Evolutionary conservation across 2,113 vertebrate species (phyloP).

Genomic region (Chaenogobius annularis): DNA sequence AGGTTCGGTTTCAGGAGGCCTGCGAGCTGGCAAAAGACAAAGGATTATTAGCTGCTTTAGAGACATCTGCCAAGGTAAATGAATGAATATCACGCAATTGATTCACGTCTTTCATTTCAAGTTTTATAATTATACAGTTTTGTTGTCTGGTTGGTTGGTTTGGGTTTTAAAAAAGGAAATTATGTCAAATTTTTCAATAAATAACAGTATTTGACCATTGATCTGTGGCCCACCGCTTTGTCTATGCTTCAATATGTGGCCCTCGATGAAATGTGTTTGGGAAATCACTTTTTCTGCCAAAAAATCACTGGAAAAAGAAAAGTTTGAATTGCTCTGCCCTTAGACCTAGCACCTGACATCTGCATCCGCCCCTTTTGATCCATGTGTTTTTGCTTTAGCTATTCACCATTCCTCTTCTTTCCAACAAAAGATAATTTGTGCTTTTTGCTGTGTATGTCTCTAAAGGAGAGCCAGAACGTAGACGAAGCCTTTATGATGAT

Average conservation of each 20-base stretch:
- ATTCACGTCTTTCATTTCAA: not conserved
- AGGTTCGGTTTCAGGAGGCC: conserved; percentile 87
- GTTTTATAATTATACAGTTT: not conserved
- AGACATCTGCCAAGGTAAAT: conserved; percentile 86
- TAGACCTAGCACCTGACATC: not conserved
- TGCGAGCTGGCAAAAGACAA: conserved; percentile 85
- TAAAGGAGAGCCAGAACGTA: conserved; percentile 67
- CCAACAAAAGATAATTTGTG: not conserved
- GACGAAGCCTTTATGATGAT: conserved; percentile 71
- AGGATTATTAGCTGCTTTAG: conserved; percentile 86
- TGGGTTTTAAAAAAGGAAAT: not conserved
- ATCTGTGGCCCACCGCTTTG: too few species aligned
- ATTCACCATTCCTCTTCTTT: not conserved
- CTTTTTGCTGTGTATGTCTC: not conserved
- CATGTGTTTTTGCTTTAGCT: not conserved
- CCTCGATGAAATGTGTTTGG: too few species aligned
- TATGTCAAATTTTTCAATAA: not conserved
- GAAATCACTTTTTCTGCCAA: too few species aligned
- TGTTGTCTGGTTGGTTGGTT: not conserved
- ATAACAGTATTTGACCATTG: too few species aligned
- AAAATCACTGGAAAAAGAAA: not conserved
- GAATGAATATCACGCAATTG: not conserved
- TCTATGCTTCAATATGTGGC: too few species aligned
- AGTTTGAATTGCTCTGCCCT: too few species aligned
- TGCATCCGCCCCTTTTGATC: not conserved